Evolutionary conservation across 1,140 invertebrate species (phyloP), one percentile per base, ranked within the genome.

Genomic region (Caerostris extrusa): DNA sequence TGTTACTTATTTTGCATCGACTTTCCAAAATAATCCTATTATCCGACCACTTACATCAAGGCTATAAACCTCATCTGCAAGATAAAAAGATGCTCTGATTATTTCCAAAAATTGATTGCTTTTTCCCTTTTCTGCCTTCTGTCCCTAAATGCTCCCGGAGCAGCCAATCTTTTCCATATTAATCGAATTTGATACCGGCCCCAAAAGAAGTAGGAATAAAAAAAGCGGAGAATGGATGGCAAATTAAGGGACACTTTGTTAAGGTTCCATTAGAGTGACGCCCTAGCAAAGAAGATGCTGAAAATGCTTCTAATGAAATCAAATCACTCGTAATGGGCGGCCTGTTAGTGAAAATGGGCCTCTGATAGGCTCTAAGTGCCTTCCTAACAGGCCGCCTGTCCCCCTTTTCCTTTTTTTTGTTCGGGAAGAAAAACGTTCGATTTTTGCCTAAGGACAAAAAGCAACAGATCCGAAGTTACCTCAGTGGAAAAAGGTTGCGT

Each of bases 301-400:
- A 82, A 77, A 60, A 91, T 60, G 89, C 89, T 57, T 17, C n/a
- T 91, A 91, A 91, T 91, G 69, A 91, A 91, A 91, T 91, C 89
- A 91, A 91, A 91, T 81, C 89, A 67, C 61, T 91, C 57, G 53
- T 91, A 91, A 91, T 91, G 89, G 89, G 89, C 71, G 89, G 71
- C 89, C 53, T 91, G 89, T 91, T 91, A 91, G 69, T 7, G 56
- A n/a, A 91, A 91, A 91, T 81, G 89, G 89, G 89, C 58, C 55
- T 14, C n/a, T 56, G 89, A 91, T 91, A 81, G 89, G 69, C 34
- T 81, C 71, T 91, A 81, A 91, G 89, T 91, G 89, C 89, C 69
- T 71, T 58, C 5, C 69, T 91, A 7, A 71, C n/a, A 57, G 82
- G 8, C 3, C 85, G 58, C n/a, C 85, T 12, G 5, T 55, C 60